Percentiles rank a stretch among this genome's conserved stretches.
Evolutionary conservation across 2,888 invertebrate genomes (phyloP).

Genomic region (Odontomyia ornata): DNA sequence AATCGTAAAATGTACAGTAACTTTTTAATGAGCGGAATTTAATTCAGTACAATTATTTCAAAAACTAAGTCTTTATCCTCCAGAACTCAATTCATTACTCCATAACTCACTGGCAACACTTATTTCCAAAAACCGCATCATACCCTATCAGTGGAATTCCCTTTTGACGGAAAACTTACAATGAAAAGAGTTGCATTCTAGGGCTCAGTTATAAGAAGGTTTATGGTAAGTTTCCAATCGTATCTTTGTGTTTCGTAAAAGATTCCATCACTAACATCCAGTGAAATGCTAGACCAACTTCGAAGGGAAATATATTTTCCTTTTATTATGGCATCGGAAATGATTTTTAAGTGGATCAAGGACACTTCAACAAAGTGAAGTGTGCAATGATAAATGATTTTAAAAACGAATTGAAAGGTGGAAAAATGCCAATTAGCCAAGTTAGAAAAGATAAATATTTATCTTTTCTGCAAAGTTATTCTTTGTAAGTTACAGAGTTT

Average conservation of each 20-base stretch:
- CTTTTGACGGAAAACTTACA: neutral
- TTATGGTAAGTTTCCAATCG: neutral
- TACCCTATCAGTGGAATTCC: neutral
- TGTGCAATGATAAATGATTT: neutral
- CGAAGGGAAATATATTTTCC: neutral
- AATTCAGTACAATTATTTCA: too few species aligned
- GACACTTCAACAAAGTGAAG: neutral
- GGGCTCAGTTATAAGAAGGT: neutral
- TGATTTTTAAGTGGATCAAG: neutral
- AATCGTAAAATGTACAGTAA: too few species aligned
- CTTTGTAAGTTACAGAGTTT: too few species aligned
- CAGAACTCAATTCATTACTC: too few species aligned
- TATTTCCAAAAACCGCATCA: neutral
- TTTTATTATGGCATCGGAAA: neutral
- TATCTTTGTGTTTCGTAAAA: neutral
- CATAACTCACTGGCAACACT: neutral
- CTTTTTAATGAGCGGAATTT: too few species aligned
- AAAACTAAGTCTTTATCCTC: too few species aligned
- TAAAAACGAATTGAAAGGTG: neutral
- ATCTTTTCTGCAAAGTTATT: too few species aligned
- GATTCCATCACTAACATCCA: conserved; percentile 1
- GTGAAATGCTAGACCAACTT: neutral
- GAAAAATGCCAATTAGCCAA: conserved; percentile 11
- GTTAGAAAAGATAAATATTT: too few species aligned
- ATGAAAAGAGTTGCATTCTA: neutral